Evolutionary conservation across 2,888 invertebrate genomes (phyloP).

Genomic region (Aphrophora alni): DNA sequence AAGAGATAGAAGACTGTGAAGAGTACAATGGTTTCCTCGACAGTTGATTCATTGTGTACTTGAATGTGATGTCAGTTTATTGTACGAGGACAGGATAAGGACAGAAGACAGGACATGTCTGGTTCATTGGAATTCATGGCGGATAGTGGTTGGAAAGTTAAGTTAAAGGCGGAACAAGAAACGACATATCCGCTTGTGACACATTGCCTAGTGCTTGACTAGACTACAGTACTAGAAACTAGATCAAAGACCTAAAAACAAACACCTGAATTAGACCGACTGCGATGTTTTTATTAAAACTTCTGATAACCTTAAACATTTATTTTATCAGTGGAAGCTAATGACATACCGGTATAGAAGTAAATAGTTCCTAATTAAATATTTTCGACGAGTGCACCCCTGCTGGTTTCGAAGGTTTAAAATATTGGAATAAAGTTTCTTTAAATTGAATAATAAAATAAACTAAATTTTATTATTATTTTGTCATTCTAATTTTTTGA

Average conservation of each 20-base stretch:
- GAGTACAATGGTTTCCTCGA: not conserved
- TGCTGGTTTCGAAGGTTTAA: too few relatives aligned
- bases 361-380: too few relatives aligned
- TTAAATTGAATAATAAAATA: too few relatives aligned
- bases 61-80: slow-evolving; percentile 2
- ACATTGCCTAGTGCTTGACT: not conserved
- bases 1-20: too few relatives aligned
- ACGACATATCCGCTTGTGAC: slow-evolving; percentile 1
- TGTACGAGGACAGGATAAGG: not conserved
- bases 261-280: not conserved
- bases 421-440: too few relatives aligned
- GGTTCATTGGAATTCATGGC: slow-evolving; percentile 5
- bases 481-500: too few relatives aligned
- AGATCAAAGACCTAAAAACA: not conserved
- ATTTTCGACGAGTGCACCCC: too few relatives aligned
- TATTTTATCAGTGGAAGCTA: too few relatives aligned
- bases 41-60: not conserved
- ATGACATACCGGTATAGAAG: too few relatives aligned
- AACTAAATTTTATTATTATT: too few relatives aligned
- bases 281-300: too few relatives aligned
- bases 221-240: not conserved
- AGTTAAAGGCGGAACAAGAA: not conserved
- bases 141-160: slow-evolving; percentile 6
- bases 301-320: too few relatives aligned
- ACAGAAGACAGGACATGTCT: not conserved